Percentiles rank a stretch among this genome's conserved stretches.
Evolutionary conservation across 2,113 vertebrate species (phyloP).

Genomic region (Xyliphius kryptos): DNA sequence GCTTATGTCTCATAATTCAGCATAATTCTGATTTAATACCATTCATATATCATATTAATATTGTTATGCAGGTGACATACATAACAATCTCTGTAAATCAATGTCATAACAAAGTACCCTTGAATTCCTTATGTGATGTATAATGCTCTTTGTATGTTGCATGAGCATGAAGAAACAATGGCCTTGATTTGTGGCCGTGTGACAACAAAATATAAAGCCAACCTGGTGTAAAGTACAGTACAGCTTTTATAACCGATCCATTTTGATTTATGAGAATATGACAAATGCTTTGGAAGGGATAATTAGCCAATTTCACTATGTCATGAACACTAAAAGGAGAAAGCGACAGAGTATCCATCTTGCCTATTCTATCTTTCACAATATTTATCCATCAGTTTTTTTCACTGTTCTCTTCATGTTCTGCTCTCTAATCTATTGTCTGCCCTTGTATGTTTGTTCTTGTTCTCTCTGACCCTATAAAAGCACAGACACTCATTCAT

Average conservation of each 20-base stretch:
- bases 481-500: no score
- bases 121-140: conserved; percentile 7
- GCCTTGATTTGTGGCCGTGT: conserved; percentile 4
- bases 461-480: no score
- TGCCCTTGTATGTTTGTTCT: no score
- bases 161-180: background rate
- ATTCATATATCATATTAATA: conserved; percentile 34
- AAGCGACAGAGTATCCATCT: conserved; percentile 69
- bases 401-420: no score
- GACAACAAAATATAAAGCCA: conserved; percentile 13
- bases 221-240: conserved; percentile 31
- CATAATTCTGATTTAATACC: conserved; percentile 31
- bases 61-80: conserved; percentile 3
- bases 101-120: conserved; percentile 1
- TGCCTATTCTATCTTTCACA: no score
- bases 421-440: no score
- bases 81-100: conserved; percentile 13
- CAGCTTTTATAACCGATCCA: conserved; percentile 48
- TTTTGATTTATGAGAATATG: conserved; percentile 67
- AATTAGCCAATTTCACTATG: conserved; percentile 73
- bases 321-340: conserved; percentile 64
- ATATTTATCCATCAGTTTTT: no score
- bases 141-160: conserved; percentile 13
- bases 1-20: conserved; percentile 21
- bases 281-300: conserved; percentile 62